These are phyloP conservation scores for Drosophila pseudotalamancana DNA, from an alignment of 2,888 invertebrate species.

Conservation along the genomic window DNA sequence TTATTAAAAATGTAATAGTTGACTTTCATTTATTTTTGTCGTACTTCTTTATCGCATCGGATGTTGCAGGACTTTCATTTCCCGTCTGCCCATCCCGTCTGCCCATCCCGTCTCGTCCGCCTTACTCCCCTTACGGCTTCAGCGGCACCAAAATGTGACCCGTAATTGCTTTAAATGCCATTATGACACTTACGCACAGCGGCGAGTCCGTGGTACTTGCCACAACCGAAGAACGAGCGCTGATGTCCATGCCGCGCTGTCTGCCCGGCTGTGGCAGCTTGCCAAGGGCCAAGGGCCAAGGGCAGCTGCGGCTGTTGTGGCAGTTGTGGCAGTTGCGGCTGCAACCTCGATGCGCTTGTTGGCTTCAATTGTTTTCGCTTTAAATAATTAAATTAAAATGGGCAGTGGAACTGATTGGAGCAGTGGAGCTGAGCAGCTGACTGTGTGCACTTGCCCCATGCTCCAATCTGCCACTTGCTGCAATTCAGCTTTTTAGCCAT, in stretches of 20 bases:
- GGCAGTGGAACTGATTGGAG: slow-evolving; percentile 67
- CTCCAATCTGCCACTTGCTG: slow-evolving; percentile 8
- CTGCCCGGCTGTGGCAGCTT: slow-evolving; percentile 57
- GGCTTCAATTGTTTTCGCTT: slow-evolving; percentile 73
- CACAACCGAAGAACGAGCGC: slow-evolving; percentile 24
- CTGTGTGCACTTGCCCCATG: neutral
- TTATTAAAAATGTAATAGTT: slow-evolving; percentile 54
- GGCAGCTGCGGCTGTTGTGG: slow-evolving; percentile 32
- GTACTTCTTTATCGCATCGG: slow-evolving; percentile 57
- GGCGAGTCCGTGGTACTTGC: slow-evolving; percentile 19
- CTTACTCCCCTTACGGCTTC: neutral
- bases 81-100: slow-evolving; percentile 27
- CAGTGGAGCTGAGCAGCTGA: slow-evolving; percentile 3
- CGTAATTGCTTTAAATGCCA: slow-evolving; percentile 81
- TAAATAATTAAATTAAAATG: slow-evolving; percentile 79
- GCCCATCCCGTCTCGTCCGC: neutral
- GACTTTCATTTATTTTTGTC: slow-evolving; percentile 33
- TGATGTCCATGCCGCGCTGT: slow-evolving; percentile 23
- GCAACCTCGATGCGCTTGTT: slow-evolving; percentile 22
- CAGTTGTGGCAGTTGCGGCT: slow-evolving; percentile 14
- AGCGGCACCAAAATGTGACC: slow-evolving; percentile 66
- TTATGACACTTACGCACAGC: slow-evolving; percentile 80
- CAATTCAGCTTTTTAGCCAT: slow-evolving; percentile 38
- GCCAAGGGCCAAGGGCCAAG: slow-evolving; percentile 57
- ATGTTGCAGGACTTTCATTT: slow-evolving; percentile 69